Evolutionary conservation across 2,888 invertebrate genomes (phyloP).

Genomic region (Agriotes lineatus): DNA sequence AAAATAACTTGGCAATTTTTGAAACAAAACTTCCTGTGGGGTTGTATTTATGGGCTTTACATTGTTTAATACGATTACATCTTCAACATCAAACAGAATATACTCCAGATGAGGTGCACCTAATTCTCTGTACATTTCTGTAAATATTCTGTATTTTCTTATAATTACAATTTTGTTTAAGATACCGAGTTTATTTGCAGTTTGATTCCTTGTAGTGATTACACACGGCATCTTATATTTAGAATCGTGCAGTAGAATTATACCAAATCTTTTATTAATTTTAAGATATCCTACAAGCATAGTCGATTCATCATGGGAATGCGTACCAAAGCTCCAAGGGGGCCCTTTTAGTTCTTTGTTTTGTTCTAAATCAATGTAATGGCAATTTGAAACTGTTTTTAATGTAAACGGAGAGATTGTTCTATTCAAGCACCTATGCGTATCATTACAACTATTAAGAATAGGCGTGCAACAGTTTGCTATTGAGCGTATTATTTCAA

Average conservation of each 20-base stretch:
- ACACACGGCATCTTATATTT: conserved; percentile 38
- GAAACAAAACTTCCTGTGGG: background rate
- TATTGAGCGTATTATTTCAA: conserved; percentile 9
- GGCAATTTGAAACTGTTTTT: conserved; percentile 38
- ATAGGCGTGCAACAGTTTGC: background rate
- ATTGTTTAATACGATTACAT: conserved; percentile 33
- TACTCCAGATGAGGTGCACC: conserved; percentile 42
- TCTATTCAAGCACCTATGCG: conserved; percentile 29
- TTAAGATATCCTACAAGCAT: conserved; percentile 39
- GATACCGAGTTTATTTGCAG: background rate
- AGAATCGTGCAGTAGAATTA: conserved; percentile 39
- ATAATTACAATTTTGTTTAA: conserved; percentile 43
- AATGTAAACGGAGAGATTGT: conserved; percentile 26
- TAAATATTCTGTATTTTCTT: conserved; percentile 41
- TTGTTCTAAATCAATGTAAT: conserved; percentile 33
- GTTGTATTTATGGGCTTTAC: background rate
- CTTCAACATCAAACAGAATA: conserved; percentile 40
- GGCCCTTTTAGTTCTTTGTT: conserved; percentile 33
- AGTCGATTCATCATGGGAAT: conserved; percentile 28
- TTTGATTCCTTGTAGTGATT: conserved; percentile 5
- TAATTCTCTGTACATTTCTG: conserved; percentile 44
- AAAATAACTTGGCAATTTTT: conserved; percentile 1
- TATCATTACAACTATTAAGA: background rate
- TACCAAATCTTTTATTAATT: conserved; percentile 42
- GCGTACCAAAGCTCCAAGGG: conserved; percentile 45